phyloP scores from a whole-genome alignment of 64 coral and sea anemone genomes.

The Porites australiensis region DNA sequence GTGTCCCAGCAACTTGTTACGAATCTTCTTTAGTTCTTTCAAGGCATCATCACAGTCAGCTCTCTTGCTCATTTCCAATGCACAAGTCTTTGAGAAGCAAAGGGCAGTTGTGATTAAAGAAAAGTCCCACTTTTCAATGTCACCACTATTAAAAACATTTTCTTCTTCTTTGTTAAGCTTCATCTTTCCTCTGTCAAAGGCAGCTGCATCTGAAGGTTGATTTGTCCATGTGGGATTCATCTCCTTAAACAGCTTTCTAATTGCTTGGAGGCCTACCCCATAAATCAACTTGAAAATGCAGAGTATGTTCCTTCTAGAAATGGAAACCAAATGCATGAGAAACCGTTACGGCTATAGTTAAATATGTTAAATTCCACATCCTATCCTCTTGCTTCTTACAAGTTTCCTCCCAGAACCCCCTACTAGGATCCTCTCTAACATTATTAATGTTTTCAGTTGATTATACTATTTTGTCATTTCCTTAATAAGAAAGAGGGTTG shows the following conservation, averaged over 20 bases:
- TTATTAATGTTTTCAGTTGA: too few relatives aligned
- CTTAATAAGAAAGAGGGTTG: too few relatives aligned
- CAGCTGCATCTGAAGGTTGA: conserved; percentile 17
- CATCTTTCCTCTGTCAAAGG: conserved; percentile 28
- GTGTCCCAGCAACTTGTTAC: conserved; percentile 61
- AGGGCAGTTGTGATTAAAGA: conserved; percentile 69
- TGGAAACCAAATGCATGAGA: too few relatives aligned
- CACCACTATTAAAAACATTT: conserved; percentile 48
- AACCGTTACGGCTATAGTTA: too few relatives aligned
- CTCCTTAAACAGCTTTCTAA: conserved; percentile 52
- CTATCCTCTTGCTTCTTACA: too few relatives aligned
- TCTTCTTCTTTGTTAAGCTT: conserved; percentile 28
- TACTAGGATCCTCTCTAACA: too few relatives aligned
- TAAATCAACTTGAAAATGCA: conserved; percentile 46
- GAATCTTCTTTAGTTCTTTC: not conserved
- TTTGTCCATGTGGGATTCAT: conserved; percentile 68
- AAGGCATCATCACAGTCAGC: conserved; percentile 16
- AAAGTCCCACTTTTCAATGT: conserved; percentile 76
- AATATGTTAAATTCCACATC: too few relatives aligned
- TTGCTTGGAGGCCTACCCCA: conserved; percentile 36
- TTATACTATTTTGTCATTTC: too few relatives aligned
- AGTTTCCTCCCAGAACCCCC: too few relatives aligned
- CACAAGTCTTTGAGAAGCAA: conserved; percentile 20
- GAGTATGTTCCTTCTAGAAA: conserved; percentile 34
- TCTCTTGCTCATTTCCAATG: conserved; percentile 3